These are phyloP conservation scores for Asarcornis scutulata DNA, from an alignment of 2,113 vertebrate genomes.

Conservation along the genomic window DNA sequence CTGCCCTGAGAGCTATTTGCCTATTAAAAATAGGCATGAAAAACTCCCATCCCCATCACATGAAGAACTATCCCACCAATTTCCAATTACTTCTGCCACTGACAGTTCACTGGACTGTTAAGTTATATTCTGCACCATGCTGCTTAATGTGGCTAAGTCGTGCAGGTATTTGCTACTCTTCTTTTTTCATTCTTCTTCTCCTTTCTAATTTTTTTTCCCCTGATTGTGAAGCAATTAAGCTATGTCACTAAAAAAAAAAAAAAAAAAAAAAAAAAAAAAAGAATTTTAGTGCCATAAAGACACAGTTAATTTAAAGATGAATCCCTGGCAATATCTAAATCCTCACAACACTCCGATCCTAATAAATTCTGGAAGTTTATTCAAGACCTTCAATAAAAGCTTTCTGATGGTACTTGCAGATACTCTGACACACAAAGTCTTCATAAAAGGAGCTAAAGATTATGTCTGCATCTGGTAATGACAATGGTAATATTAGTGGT, in stretches of 20 bases:
- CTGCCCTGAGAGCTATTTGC: conserved; percentile 73
- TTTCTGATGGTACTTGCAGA: background rate
- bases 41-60: conserved; percentile 62
- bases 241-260: conserved; percentile 72
- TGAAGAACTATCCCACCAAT: conserved; percentile 72
- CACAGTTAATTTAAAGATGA: conserved; percentile 61
- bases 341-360: background rate
- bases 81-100: conserved; percentile 80
- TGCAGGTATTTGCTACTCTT: conserved; percentile 58
- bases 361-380: conserved; percentile 51
- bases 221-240: conserved; percentile 76
- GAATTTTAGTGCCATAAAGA: conserved; percentile 63
- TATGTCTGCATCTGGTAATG: background rate
- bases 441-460: background rate
- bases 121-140: conserved; percentile 71
- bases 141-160: conserved; percentile 72
- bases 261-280: conserved; percentile 69
- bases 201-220: conserved; percentile 12
- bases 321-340: conserved; percentile 50
- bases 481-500: background rate
- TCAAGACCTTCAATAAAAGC: background rate
- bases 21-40: conserved; percentile 75
- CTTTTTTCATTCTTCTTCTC: conserved; percentile 15
- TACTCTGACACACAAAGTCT: background rate
- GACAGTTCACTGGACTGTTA: conserved; percentile 81